Base-by-base conservation (phyloP, 2,888 invertebrate genomes). In the Dilophus febrilis region DNA sequence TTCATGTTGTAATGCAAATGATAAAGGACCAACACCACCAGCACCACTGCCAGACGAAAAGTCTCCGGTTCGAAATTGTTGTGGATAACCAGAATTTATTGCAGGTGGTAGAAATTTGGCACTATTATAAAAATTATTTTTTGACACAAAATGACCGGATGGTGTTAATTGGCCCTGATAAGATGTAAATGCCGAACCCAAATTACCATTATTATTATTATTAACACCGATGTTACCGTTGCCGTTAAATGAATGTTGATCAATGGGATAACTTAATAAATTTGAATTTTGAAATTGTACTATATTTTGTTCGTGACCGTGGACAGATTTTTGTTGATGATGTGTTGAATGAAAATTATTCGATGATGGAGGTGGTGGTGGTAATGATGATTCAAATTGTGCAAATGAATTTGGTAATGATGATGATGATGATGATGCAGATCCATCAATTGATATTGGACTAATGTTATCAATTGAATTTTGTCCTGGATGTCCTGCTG, bases 71-170 rank as follows among this genome's bases (percentile, higher is more conserved):
- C 14, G 26, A 27, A 14, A 26, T 29, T 36, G 29, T n/a, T 11
- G 29, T 13, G 5, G 29, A 4, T 29, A 28, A 12, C 28, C 27
- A 26, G 14, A 7, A 3, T 14, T 5, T 11, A 29, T 18, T 5
- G 18, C 10, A 18, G 29, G 19, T 19, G 37, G 11, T n/a, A 35
- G 40, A 35, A 35, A 40, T 19, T 35, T 17, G 10, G 35, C 4
- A 22, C 35, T 13, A 30, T 35, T 35, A 18, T 14, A 11, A n/a
- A 19, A 40, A 29, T 40, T 34, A 40, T 34, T 34, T 18, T 35
- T 40, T 3, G 40, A 28, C 4, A 40, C 35, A 26, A 29, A 40
- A 40, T 40, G 40, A n/a, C 40, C 40, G 7, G 35, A 26, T 4
- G 39, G 27, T 2, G 35, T 35, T 35, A 40, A 35, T 16, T 30